These are phyloP conservation scores for Tetramorium parvispinum DNA, from an alignment of 1,140 invertebrate species.

Conservation along the genomic window DNA sequence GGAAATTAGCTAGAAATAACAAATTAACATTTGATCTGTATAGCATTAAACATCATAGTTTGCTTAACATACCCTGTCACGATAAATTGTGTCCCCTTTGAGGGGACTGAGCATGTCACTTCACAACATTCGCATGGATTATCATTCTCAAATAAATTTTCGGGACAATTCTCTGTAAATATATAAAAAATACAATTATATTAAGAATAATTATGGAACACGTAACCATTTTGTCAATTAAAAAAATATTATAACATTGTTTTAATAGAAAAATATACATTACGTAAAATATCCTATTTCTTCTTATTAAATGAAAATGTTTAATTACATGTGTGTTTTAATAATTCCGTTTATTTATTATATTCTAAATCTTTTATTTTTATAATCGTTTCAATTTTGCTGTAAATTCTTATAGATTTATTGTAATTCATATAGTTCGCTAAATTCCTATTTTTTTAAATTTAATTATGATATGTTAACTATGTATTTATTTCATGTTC, in stretches of 20 bases:
- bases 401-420: too few relatives aligned
- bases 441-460: too few relatives aligned
- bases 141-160: not conserved
- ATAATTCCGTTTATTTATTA: too few relatives aligned
- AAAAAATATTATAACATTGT: not conserved
- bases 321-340: too few relatives aligned
- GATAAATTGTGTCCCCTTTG: not conserved
- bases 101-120: not conserved
- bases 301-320: not conserved
- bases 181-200: not conserved
- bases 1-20: too few relatives aligned
- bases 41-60: not conserved
- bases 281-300: not conserved
- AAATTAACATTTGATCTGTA: not conserved
- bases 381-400: too few relatives aligned
- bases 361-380: too few relatives aligned
- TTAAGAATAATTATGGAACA: not conserved
- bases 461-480: too few relatives aligned
- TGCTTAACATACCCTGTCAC: not conserved
- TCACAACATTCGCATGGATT: not conserved
- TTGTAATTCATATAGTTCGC: too few relatives aligned
- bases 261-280: not conserved
- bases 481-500: too few relatives aligned
- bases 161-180: not conserved
- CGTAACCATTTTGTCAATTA: not conserved